These are phyloP conservation scores for Popillia japonica DNA, from an alignment of 1,140 invertebrate species.

Conservation along the genomic window DNA sequence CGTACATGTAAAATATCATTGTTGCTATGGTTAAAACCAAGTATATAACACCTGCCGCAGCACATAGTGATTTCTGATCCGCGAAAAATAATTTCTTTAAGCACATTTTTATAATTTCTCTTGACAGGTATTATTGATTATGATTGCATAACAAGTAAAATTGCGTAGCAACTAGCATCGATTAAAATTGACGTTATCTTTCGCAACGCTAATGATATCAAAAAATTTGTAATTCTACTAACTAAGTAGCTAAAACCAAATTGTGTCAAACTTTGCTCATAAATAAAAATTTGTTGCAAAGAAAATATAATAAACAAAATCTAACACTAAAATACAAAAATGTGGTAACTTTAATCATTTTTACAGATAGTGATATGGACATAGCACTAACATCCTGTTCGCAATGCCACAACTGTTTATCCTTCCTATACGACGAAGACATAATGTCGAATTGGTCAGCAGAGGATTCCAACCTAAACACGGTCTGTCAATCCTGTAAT, in stretches of 20 bases:
- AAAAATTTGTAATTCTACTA: no score
- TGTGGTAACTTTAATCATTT: neutral
- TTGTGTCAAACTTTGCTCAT: no score
- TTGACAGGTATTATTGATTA: neutral
- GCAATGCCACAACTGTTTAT: conserved; percentile 89
- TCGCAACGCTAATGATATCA: no score
- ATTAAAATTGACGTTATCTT: no score
- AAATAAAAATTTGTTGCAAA: no score
- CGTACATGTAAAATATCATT: neutral
- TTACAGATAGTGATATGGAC: conserved; percentile 63
- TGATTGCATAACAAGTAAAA: no score
- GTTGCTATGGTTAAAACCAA: conserved; percentile 1
- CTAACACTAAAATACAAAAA: no score
- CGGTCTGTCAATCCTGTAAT: conserved; percentile 84
- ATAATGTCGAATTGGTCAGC: conserved; percentile 99
- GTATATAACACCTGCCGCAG: neutral
- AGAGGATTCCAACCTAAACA: conserved; percentile 98
- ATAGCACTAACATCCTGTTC: conserved; percentile 71
- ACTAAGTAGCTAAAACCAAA: no score
- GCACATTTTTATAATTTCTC: neutral
- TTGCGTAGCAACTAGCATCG: no score
- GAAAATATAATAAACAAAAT: no score
- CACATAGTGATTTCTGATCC: neutral
- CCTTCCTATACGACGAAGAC: conserved; percentile 96
- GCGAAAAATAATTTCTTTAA: neutral